Evolutionary conservation across 2,113 vertebrate genomes (phyloP).

Genomic region (Ellobius talpinus): DNA sequence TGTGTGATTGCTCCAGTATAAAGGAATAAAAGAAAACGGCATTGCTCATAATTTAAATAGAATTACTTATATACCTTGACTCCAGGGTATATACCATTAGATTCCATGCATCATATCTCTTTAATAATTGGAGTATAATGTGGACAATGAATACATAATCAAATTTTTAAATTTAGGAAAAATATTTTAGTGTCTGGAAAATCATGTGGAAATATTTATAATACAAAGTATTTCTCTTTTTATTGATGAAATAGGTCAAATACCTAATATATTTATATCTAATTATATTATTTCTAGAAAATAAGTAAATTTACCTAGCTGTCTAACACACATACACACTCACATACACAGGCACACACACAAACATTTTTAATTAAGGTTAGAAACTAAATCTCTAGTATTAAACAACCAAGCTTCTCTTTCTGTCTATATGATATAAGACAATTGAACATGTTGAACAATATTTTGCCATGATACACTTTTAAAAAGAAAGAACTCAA

Average conservation of each 20-base stretch:
- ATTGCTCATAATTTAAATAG: neutral
- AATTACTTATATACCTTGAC: neutral
- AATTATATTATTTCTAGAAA: slow-evolving; percentile 6
- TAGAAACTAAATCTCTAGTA: neutral
- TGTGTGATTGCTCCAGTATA: neutral
- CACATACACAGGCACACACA: neutral
- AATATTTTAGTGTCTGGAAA: neutral
- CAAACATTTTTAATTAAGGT: neutral
- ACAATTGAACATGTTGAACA: neutral
- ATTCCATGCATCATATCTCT: neutral
- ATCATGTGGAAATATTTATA: neutral
- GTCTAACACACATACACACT: neutral
- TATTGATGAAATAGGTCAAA: neutral
- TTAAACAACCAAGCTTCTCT: neutral
- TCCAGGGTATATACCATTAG: neutral
- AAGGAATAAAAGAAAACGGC: neutral
- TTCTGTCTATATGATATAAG: neutral
- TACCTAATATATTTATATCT: neutral
- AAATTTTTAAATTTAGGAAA: neutral
- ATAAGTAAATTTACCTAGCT: neutral
- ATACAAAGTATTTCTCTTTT: neutral
- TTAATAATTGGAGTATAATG: neutral
- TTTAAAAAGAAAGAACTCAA: neutral
- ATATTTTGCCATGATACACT: neutral
- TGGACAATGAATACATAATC: neutral